Evolutionary conservation across 1,140 invertebrate species (phyloP), one percentile per base, ranked within the genome.

Genomic region (Adoxophyes honmai): DNA sequence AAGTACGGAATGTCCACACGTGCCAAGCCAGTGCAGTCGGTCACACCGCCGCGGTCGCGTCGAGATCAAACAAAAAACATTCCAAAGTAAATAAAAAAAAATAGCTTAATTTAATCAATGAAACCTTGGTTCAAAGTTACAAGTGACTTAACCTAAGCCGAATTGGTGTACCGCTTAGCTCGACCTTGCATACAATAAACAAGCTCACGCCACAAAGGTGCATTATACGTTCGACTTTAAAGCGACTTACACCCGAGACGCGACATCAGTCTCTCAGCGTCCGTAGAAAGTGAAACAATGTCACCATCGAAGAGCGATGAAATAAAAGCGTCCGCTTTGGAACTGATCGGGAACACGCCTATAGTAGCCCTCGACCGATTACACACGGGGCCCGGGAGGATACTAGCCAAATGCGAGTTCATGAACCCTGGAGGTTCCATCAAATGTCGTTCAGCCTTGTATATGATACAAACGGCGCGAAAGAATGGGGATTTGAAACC

Each of bases 381-480:
- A 0, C 66, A 85, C 59, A 18, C 81, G 0, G 84, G 84, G 4
- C 84, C 84, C 0, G 82, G 84, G 5, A 55, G 84, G 8, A 79
- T 87, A 34, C 51, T 87, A 21, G 82, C 70, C 0, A 87, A 87
- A 80, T 87, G 84, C 65, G 84, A 87, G 52, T 87, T 86, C 34
- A 86, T 86, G 79, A 88, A 88, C 37, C 85, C 85, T 1, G 85
- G 82, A 33, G 85, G 78, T 15, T 88, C 85, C 1, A 78, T 88
- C 15, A 88, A 88, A 70, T 80, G 78, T 38, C 72, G 85, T 0
- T 86, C 85, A 8, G 79, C 85, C 3, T 33, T 86, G n/a, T 63
- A 75, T 51, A 88, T 88, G 85, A 76, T 88, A 53, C 52, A 70
- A 15, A 64, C 68, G 21, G 85, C 85, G 9, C 53, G 60, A 0